Evolutionary conservation across 2,113 vertebrate genomes (phyloP).

Genomic region (Boulengerochromis microlepis): DNA sequence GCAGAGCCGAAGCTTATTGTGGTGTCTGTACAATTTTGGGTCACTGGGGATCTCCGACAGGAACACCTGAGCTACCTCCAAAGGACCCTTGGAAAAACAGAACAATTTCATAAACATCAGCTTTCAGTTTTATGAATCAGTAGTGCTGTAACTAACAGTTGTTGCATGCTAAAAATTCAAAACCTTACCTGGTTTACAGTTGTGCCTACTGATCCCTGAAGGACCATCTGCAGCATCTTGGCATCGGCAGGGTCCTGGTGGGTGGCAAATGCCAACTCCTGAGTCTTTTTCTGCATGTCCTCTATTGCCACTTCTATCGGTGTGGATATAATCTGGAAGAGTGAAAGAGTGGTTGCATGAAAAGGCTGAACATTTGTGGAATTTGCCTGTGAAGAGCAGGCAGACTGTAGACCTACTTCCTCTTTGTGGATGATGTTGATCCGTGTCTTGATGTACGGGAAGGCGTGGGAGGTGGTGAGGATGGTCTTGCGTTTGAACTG

Average conservation of each 20-base stretch:
- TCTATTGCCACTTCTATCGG: slow-evolving; percentile 99
- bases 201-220: slow-evolving; percentile 99
- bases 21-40: slow-evolving; percentile 96
- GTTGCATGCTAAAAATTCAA: neutral
- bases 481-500: slow-evolving; percentile 98
- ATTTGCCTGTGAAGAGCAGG: neutral
- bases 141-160: neutral
- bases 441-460: slow-evolving; percentile 98
- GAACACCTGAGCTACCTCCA: slow-evolving; percentile 98
- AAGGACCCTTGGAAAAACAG: slow-evolving; percentile 78
- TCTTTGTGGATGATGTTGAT: slow-evolving; percentile 98
- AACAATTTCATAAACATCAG: neutral
- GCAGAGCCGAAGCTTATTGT: slow-evolving; percentile 96
- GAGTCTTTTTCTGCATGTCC: slow-evolving; percentile 99
- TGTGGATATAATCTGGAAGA: slow-evolving; percentile 86
- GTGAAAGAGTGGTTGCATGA: neutral
- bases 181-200: slow-evolving; percentile 91
- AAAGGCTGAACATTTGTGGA: neutral
- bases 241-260: slow-evolving; percentile 96
- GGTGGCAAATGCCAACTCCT: slow-evolving; percentile 94
- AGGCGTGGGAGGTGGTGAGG: slow-evolving; percentile 93
- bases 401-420: slow-evolving; percentile 72
- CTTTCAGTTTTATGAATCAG: neutral
- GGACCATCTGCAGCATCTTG: slow-evolving; percentile 99
- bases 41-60: slow-evolving; percentile 95